Evolutionary conservation across 2,888 invertebrate genomes (phyloP), one percentile per base, ranked within the genome.

Genomic region (Schizotus pectinicornis): DNA sequence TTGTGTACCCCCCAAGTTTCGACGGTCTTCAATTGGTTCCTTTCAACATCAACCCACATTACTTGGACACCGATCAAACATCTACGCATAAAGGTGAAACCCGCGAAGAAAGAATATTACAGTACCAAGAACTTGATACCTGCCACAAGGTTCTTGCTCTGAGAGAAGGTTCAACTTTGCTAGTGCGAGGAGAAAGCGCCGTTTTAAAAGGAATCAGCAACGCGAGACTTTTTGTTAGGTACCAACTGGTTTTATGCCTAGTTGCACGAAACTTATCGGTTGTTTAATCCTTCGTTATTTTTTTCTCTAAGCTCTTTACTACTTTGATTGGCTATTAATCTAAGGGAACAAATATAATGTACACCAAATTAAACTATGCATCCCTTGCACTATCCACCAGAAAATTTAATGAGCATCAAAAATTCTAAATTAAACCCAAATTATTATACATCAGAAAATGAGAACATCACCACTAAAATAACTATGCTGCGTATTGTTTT

Each of bases 41-140:
- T 3, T 92, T 92, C 76, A 92, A 93, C 75, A 92, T 93, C 57
- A 94, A 94, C 77, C 91, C 93, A 7, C 94, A 94, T 78, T 94
- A 91, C 74, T 78, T 89, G 65, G 92, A 92, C 63, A 77, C 83
- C 22, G 82, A 86, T 64, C 79, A 81, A 7, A 82, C 78, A 67
- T 83, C 83, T 41, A 87, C 78, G 36, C 92, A 92, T 75, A 89
- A 87, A 80, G 92, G 92, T 8, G 92, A 92, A 79, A 91, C 92
- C 1, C 82, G 92, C 67, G 90, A 91, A 71, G 84, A 89, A 71
- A 83, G 92, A 68, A 88, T 92, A 57, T 64, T 71, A 32, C 88
- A 92, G 76, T 92, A 86, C 76, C 81, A 88, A 62, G 83, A 86
- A 65, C 82, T 87, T 74, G 79, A 84, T 33, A 81, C 84, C 51